phyloP scores from a whole-genome alignment of 2,797 vertebrate species.

The Ctenosaura bakeri region DNA sequence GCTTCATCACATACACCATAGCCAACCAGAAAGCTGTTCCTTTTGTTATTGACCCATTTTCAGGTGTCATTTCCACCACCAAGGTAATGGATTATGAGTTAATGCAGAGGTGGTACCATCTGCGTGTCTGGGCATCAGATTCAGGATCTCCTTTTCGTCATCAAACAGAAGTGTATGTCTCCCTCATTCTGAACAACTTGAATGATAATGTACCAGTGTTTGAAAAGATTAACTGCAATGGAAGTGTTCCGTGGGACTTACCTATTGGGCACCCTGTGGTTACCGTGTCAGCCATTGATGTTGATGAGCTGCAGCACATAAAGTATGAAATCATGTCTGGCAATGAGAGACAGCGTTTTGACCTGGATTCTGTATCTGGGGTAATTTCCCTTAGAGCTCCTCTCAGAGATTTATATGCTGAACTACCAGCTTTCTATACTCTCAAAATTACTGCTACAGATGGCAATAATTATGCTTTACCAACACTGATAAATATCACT shows the following conservation, averaged over 20 bases:
- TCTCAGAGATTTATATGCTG: slow-evolving; percentile 73
- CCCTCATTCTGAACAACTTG: slow-evolving; percentile 91
- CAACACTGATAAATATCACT: slow-evolving; percentile 87
- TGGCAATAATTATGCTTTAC: slow-evolving; percentile 87
- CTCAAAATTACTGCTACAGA: slow-evolving; percentile 91
- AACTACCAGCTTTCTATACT: slow-evolving; percentile 78
- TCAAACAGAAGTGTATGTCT: slow-evolving; percentile 88
- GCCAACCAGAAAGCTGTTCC: slow-evolving; percentile 84
- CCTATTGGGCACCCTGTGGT: slow-evolving; percentile 82
- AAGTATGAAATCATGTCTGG: slow-evolving; percentile 89
- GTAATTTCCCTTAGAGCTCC: slow-evolving; percentile 85
- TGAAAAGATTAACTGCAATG: slow-evolving; percentile 91
- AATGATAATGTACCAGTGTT: slow-evolving; percentile 95
- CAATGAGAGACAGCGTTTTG: slow-evolving; percentile 89
- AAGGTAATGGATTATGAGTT: slow-evolving; percentile 94
- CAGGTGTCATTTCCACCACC: slow-evolving; percentile 89
- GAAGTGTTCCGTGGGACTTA: slow-evolving; percentile 85
- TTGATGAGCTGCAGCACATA: slow-evolving; percentile 93
- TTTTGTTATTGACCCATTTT: slow-evolving; percentile 90
- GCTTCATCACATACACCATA: slow-evolving; percentile 89
- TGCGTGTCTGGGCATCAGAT: slow-evolving; percentile 93
- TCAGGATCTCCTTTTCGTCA: slow-evolving; percentile 92
- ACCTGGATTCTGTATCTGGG: slow-evolving; percentile 88
- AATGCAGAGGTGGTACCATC: slow-evolving; percentile 91
- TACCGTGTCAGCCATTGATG: slow-evolving; percentile 90